phyloP scores from a whole-genome alignment of 2,113 vertebrate species.

The Neomonachus schauinslandi region DNA sequence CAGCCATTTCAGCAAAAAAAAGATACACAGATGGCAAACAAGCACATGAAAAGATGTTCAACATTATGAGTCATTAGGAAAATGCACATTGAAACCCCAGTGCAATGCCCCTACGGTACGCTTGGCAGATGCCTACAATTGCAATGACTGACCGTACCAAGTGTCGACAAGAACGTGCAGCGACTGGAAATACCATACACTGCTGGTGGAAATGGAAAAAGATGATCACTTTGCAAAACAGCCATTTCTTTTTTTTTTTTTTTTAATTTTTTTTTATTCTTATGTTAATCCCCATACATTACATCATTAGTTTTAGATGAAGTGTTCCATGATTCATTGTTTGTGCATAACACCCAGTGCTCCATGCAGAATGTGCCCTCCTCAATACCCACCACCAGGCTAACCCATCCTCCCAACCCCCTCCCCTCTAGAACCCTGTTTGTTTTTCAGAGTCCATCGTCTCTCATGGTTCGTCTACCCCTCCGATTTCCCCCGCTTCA shows the following conservation, averaged over 20 bases:
- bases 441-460: no score
- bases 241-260: background rate
- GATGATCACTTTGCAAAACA: background rate
- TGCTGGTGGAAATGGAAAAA: background rate
- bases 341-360: no score
- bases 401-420: no score
- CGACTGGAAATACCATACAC: background rate
- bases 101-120: background rate
- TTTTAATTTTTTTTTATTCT: no score
- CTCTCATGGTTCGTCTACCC: no score
- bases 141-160: background rate
- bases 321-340: no score
- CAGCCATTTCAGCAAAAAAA: background rate
- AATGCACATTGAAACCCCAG: background rate
- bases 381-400: no score
- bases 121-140: background rate
- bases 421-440: no score
- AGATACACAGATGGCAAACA: background rate
- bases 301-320: no score
- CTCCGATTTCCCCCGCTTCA: no score
- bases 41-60: background rate
- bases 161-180: background rate
- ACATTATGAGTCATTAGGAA: background rate
- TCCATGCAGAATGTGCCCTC: no score
- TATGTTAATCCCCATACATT: no score